A percentile compares a stretch with the other conserved stretches of the same genome.
These are phyloP conservation scores for Orycteropus afer DNA, from an alignment of 2,113 vertebrate species.

Conservation along the genomic window DNA sequence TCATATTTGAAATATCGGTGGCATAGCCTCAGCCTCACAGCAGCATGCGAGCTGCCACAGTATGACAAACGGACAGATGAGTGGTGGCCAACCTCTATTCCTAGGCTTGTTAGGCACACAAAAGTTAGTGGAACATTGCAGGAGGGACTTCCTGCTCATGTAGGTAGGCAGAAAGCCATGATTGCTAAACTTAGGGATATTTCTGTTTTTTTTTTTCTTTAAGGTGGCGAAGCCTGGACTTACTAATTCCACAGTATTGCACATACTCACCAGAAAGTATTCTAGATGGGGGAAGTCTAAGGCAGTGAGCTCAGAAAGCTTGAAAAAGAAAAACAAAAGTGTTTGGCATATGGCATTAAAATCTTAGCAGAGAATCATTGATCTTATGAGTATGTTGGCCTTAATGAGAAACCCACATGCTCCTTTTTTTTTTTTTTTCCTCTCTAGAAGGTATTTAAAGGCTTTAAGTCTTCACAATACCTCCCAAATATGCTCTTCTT, in stretches of 20 bases:
- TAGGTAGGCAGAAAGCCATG: not conserved
- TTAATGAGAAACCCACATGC: constrained; percentile 16
- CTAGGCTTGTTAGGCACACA: not conserved
- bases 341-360: not conserved
- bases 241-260: not conserved
- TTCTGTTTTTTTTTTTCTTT: not conserved
- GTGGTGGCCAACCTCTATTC: not conserved
- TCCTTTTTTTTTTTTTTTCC: not conserved
- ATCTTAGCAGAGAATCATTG: not conserved
- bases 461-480: not conserved
- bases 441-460: not conserved
- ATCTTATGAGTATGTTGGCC: not conserved
- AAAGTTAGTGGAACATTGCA: not conserved
- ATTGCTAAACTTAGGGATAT: not conserved
- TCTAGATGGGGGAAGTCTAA: not conserved
- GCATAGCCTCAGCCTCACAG: no score
- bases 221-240: not conserved
- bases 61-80: no score
- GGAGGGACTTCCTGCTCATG: not conserved
- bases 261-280: not conserved
- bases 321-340: not conserved
- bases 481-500: not conserved
- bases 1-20: no score
- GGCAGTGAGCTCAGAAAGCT: not conserved
- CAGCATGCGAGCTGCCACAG: no score